phyloP scores from a whole-genome alignment of 2,888 invertebrate species.

The Cosmia pyralina region DNA sequence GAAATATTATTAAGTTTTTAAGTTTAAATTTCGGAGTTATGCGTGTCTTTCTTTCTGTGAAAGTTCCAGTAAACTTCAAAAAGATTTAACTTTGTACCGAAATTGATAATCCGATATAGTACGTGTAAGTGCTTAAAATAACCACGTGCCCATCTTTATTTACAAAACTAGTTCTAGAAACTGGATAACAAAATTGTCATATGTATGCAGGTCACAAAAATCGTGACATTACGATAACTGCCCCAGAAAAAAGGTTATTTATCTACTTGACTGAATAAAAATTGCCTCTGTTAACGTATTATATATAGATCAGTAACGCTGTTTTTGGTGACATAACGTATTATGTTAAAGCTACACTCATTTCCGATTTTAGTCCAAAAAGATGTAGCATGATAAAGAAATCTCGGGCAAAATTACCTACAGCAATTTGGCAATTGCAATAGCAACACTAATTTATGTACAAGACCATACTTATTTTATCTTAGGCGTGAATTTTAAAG shows the following conservation, averaged over 20 bases:
- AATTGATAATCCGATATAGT: neutral
- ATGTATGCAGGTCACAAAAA: neutral
- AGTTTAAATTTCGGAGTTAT: neutral
- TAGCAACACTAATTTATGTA: neutral
- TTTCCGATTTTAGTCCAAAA: neutral
- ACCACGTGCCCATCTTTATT: neutral
- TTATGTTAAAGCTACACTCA: neutral
- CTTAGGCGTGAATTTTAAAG: neutral
- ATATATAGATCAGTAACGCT: constrained; percentile 31
- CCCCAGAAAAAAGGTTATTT: neutral
- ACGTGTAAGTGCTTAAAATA: neutral
- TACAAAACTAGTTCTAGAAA: neutral
- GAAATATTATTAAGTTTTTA: constrained; percentile 4
- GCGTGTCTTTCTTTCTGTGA: neutral
- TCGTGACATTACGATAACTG: neutral
- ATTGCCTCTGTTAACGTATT: constrained; percentile 3
- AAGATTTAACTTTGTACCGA: neutral
- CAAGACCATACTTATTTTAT: neutral
- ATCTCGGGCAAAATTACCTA: neutral
- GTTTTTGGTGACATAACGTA: constrained; percentile 10
- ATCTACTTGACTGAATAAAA: constrained; percentile 6
- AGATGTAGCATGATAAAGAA: neutral
- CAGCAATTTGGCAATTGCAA: neutral
- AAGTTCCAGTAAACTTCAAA: neutral
- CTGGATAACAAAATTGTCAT: neutral